Evolutionary conservation across 2,113 vertebrate genomes (phyloP).

Genomic region (Turnix velox): DNA sequence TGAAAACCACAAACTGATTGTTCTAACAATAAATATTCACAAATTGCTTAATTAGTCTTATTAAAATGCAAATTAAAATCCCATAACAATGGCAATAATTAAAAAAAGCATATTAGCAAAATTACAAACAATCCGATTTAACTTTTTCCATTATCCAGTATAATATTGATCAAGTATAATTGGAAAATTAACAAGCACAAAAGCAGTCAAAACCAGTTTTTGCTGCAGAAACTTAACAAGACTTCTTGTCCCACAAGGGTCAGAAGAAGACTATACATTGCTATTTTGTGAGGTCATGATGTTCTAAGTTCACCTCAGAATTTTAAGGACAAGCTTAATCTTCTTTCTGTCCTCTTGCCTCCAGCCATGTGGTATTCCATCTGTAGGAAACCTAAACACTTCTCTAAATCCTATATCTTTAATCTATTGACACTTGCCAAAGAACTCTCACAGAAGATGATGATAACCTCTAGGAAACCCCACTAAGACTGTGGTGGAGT

Average conservation of each 20-base stretch:
- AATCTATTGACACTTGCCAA: not conserved
- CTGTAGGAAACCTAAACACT: not conserved
- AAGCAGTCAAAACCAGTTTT: not conserved
- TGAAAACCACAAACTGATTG: not conserved
- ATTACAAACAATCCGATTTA: slow-evolving; percentile 8
- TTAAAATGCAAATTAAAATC: slow-evolving; percentile 44
- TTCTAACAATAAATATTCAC: slow-evolving; percentile 20
- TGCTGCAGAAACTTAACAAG: not conserved
- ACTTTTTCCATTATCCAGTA: slow-evolving; percentile 7
- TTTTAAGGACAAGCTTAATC: not conserved
- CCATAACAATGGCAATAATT: not conserved
- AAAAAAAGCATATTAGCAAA: not conserved
- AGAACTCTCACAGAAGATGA: not conserved
- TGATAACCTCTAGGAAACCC: not conserved
- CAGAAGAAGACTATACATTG: not conserved
- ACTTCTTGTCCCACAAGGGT: not conserved
- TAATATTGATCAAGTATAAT: slow-evolving; percentile 2
- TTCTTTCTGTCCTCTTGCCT: not conserved
- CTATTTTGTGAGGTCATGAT: not conserved
- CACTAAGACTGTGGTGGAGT: not conserved
- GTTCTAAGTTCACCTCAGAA: not conserved
- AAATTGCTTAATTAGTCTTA: slow-evolving; percentile 30
- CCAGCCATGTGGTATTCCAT: not conserved
- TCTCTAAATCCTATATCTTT: not conserved
- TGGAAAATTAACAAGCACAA: not conserved